Percentiles rank a stretch among this genome's conserved stretches.
These are phyloP conservation scores for Brachionus rotundiformis DNA, from an alignment of 1,140 invertebrate genomes.

Conservation along the genomic window DNA sequence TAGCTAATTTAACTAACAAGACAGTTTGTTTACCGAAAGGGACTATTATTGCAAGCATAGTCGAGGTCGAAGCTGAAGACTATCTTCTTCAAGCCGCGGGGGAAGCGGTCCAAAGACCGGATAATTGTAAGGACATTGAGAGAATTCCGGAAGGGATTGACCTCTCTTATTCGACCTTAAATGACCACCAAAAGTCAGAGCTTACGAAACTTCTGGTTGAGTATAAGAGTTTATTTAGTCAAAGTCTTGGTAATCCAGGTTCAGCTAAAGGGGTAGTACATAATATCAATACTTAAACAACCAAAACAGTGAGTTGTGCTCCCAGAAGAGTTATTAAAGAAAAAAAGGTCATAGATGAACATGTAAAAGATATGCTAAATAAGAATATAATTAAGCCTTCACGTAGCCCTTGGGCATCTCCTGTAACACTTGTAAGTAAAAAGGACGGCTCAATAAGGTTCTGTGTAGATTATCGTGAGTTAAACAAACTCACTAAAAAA, in stretches of 20 bases:
- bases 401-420: not conserved
- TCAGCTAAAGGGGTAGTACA: not conserved
- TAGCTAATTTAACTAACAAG: too few species aligned
- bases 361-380: too few species aligned
- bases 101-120: not conserved
- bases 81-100: not conserved
- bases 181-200: not conserved
- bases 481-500: conserved; percentile 54
- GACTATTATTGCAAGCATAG: too few species aligned
- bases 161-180: not conserved
- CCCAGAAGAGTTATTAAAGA: not conserved
- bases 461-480: conserved; percentile 30
- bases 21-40: too few species aligned
- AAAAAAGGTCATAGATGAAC: not conserved
- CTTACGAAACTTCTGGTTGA: not conserved
- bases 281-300: not conserved
- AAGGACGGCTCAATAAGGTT: conserved; percentile 10
- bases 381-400: not conserved
- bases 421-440: conserved; percentile 36
- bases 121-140: not conserved
- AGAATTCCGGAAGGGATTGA: not conserved
- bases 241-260: not conserved
- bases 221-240: not conserved
- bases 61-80: too few species aligned
- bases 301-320: not conserved